Evolutionary conservation across 2,113 vertebrate genomes (phyloP).

Genomic region (Cheilinus undulatus): DNA sequence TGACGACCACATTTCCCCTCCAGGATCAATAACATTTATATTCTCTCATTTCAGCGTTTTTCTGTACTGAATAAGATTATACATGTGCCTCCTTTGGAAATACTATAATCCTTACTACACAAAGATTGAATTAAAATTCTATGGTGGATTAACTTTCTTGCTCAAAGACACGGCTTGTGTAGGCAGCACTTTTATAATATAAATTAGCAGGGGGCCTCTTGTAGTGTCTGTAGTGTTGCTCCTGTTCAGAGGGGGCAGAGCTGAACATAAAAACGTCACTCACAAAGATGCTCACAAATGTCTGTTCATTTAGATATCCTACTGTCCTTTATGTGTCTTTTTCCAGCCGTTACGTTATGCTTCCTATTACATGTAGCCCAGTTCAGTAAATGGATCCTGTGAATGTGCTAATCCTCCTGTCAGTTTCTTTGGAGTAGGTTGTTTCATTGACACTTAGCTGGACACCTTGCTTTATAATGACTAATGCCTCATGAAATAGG

Average conservation of each 20-base stretch:
- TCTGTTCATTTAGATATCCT: slow-evolving; percentile 14
- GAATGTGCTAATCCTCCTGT: not conserved
- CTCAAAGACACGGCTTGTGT: slow-evolving; percentile 24
- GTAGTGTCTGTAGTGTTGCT: not conserved
- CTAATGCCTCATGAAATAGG: not conserved
- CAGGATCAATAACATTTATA: slow-evolving; percentile 33
- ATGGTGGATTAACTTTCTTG: slow-evolving; percentile 38
- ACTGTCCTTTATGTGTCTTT: slow-evolving; percentile 1
- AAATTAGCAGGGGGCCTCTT: slow-evolving; percentile 33
- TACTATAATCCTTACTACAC: slow-evolving; percentile 42
- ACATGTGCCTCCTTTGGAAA: slow-evolving; percentile 24
- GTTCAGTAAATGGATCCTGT: slow-evolving; percentile 22
- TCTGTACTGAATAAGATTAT: slow-evolving; percentile 9
- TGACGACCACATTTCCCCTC: slow-evolving; percentile 16
- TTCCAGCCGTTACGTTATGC: slow-evolving; percentile 30
- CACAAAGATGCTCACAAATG: not conserved
- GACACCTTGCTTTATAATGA: slow-evolving; percentile 6
- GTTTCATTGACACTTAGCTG: not conserved
- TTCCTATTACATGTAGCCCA: slow-evolving; percentile 12
- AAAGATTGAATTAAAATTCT: slow-evolving; percentile 53
- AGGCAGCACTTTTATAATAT: slow-evolving; percentile 24
- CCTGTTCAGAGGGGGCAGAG: no score
- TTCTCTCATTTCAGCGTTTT: slow-evolving; percentile 24
- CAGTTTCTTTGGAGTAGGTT: not conserved
- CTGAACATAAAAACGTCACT: no score